Evolutionary conservation across 2,113 vertebrate species (phyloP), one percentile per base, ranked within the genome.

Genomic region (Pyxicephalus adspersus): DNA sequence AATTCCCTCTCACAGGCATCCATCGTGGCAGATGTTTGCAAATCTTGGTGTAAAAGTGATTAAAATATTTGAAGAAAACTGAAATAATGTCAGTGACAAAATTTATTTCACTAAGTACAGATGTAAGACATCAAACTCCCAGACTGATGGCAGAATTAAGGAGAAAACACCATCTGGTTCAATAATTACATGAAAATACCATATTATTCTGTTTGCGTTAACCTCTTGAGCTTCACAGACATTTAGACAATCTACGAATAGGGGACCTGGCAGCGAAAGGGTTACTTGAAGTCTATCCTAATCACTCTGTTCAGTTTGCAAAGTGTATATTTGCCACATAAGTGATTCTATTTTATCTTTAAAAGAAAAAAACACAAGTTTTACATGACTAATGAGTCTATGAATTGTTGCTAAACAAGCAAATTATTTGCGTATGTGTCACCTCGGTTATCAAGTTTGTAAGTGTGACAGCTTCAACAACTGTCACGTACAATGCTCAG

Each of bases 141-240:
- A 94, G 90, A 92, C 91, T 92, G 92, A 94, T 93, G 92, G 92
- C 91, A 94, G 91, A 94, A 93, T 94, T 93, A 92, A 93, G 90
- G 31, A 92, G 91, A 94, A 94, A 92, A 91, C 91, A 94, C 93
- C 94, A 95, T 95, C 93, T 95, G 94, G 90, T 92, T 94, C 90
- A 93, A 94, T 93, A 92, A 94, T 93, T 91, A 92, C 91, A 90
- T 89, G 90, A 91, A 92, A 94, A 94, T 91, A 91, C 89, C 91
- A 89, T 91, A 91, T 91, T 93, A 91, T 92, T 91, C 89, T 90
- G 87, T 91, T 91, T 91, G 89, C 88, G 89, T 92, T 91, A 92
- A 92, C 92, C 83, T 77, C 83, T 82, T 75, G 61, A 58, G 80
- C 61, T 19, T 20, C 71, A 31, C 58, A 13, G 28, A 5, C 51